Percentiles rank a stretch among this genome's conserved stretches.
phyloP scores from a whole-genome alignment of 1,140 invertebrate genomes.

The Asbolus verrucosus region DNA sequence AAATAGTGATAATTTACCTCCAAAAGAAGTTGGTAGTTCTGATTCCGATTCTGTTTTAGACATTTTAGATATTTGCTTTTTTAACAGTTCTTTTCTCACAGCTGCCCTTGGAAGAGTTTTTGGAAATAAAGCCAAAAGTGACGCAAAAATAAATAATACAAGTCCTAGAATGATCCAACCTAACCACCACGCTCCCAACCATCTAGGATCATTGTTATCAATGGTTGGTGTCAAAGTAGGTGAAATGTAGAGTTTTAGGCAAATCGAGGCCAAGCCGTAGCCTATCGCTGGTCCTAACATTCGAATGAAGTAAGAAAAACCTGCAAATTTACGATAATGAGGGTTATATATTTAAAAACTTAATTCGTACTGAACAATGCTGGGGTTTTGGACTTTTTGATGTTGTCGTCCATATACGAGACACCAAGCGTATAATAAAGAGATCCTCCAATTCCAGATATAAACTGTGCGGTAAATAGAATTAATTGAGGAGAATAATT shows the following conservation, averaged over 20 bases:
- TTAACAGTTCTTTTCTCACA: constrained; percentile 67
- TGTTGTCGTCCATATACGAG: constrained; percentile 80
- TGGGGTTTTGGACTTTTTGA: constrained; percentile 77
- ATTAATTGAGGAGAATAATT: constrained; percentile 72
- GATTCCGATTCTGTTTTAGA: constrained; percentile 59
- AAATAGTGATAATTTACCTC: constrained; percentile 56
- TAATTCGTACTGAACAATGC: constrained; percentile 73
- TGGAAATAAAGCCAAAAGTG: constrained; percentile 75
- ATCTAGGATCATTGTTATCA: constrained; percentile 76
- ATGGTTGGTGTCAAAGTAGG: constrained; percentile 77
- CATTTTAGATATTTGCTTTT: constrained; percentile 63
- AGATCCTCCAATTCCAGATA: constrained; percentile 75
- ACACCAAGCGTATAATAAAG: constrained; percentile 76
- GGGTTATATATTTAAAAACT: no score
- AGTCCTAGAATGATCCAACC: constrained; percentile 81
- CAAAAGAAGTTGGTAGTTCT: constrained; percentile 61
- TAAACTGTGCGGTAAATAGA: constrained; percentile 74
- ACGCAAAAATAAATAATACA: constrained; percentile 72
- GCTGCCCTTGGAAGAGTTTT: constrained; percentile 73
- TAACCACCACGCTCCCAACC: constrained; percentile 85
- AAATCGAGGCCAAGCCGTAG: constrained; percentile 77
- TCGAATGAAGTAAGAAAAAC: constrained; percentile 76
- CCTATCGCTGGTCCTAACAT: constrained; percentile 80
- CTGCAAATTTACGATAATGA: constrained; percentile 60
- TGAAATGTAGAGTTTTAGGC: constrained; percentile 77